phyloP scores from a whole-genome alignment of 2,113 vertebrate genomes.

The Motacilla alba region DNA sequence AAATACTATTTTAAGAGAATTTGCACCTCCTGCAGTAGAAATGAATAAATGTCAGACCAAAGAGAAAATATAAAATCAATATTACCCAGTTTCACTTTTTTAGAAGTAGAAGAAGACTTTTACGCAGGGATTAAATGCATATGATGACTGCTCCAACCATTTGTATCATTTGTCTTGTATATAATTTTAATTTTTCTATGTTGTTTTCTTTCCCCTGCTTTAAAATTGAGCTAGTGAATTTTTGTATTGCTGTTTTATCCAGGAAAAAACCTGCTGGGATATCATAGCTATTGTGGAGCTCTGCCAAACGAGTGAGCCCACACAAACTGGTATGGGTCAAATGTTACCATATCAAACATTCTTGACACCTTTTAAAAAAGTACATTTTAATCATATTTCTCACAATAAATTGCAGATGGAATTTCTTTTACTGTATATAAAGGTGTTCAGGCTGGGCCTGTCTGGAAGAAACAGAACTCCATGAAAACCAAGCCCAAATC shows the following conservation, averaged over 20 bases:
- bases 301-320: background rate
- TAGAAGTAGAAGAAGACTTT: background rate
- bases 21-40: background rate
- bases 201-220: background rate
- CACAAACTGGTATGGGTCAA: background rate
- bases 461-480: background rate
- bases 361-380: background rate
- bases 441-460: background rate
- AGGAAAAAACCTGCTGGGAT: background rate
- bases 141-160: background rate
- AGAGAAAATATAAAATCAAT: background rate
- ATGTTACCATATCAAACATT: background rate
- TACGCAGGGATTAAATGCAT: background rate
- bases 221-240: background rate
- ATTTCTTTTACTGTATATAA: background rate
- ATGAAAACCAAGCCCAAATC: background rate
- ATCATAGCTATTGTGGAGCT: background rate
- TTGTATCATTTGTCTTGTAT: background rate
- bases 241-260: background rate
- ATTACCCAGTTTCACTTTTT: background rate
- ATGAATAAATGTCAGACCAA: background rate
- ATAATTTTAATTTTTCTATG: background rate
- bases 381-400: background rate
- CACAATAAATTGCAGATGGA: background rate
- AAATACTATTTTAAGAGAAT: slow-evolving; percentile 1